A percentile compares a stretch with the other conserved stretches of the same genome.
These are phyloP conservation scores for Drosophila novamexicana DNA, from an alignment of 1,140 invertebrate species.

Conservation along the genomic window DNA sequence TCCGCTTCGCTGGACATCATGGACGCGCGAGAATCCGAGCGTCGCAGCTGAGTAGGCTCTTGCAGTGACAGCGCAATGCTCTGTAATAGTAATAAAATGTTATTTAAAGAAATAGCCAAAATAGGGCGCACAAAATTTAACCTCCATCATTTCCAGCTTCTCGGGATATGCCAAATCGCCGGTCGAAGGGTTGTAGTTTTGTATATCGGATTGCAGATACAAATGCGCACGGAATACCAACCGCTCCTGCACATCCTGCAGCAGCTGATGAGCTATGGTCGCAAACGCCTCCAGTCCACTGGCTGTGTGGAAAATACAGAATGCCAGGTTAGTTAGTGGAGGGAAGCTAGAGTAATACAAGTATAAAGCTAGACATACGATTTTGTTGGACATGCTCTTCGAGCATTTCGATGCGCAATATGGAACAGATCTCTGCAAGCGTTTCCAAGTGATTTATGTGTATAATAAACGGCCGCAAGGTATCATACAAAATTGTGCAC, in stretches of 20 bases:
- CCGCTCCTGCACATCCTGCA: constrained; percentile 98
- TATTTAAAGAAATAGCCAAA: too few species aligned
- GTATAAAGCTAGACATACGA: constrained; percentile 84
- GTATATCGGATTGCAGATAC: constrained; percentile 96
- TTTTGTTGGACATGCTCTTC: constrained; percentile 96
- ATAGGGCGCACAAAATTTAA: constrained; percentile 54
- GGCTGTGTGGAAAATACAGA: constrained; percentile 67
- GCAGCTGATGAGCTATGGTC: constrained; percentile 91
- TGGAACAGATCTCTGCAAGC: constrained; percentile 97
- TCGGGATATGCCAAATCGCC: constrained; percentile 99
- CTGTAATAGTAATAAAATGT: constrained; percentile 80
- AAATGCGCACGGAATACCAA: constrained; percentile 98
- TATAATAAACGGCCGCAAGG: constrained; percentile 96
- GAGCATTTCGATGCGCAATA: constrained; percentile 96
- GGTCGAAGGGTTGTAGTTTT: constrained; percentile 94
- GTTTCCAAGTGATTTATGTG: constrained; percentile 99
- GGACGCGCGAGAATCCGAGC: constrained; percentile 89
- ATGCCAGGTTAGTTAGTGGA: not conserved
- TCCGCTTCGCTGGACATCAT: constrained; percentile 86
- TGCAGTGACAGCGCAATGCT: constrained; percentile 90
- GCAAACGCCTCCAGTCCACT: constrained; percentile 93
- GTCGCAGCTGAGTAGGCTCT: constrained; percentile 86
- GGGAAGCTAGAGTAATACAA: not conserved
- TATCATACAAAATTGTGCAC: constrained; percentile 96
- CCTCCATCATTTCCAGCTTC: constrained; percentile 98